Conservation (phyloP, 2,797 vertebrate genomes). For the Chelmon rostratus region DNA sequence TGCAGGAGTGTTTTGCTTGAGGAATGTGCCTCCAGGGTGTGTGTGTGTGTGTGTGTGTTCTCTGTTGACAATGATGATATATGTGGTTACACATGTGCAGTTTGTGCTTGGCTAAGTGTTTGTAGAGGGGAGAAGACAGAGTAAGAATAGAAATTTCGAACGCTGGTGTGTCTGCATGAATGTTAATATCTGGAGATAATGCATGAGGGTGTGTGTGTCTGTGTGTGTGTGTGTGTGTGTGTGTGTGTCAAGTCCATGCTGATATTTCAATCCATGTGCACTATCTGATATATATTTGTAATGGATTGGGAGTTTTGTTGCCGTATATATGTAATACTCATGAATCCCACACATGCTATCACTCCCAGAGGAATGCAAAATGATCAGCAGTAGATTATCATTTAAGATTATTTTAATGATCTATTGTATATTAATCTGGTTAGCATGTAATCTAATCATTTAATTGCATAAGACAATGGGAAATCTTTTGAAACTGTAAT, state of each 20-base stretch:
- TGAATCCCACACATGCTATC: background rate
- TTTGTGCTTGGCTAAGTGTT: constrained; percentile 7
- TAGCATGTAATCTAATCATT: background rate
- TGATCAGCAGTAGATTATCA: background rate
- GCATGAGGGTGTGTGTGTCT: background rate
- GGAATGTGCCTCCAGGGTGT: constrained; percentile 32
- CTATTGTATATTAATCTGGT: background rate
- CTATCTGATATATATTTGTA: background rate
- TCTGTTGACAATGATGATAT: constrained; percentile 23
- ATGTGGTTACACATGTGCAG: constrained; percentile 11
- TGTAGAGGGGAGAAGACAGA: background rate
- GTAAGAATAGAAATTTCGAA: background rate
- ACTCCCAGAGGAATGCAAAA: background rate
- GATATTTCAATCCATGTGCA: background rate
- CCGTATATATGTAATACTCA: background rate
- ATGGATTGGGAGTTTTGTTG: background rate
- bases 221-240: background rate
- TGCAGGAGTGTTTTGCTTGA: background rate
- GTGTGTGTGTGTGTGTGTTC: constrained; percentile 25
- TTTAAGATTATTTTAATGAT: background rate
- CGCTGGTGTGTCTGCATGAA: background rate
- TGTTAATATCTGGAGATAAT: background rate
- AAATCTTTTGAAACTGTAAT: too few species aligned
- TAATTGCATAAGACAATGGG: too few species aligned
- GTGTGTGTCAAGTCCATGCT: background rate